Base-by-base conservation (phyloP, 2,797 vertebrate genomes). In the Trichosurus vulpecula region DNA sequence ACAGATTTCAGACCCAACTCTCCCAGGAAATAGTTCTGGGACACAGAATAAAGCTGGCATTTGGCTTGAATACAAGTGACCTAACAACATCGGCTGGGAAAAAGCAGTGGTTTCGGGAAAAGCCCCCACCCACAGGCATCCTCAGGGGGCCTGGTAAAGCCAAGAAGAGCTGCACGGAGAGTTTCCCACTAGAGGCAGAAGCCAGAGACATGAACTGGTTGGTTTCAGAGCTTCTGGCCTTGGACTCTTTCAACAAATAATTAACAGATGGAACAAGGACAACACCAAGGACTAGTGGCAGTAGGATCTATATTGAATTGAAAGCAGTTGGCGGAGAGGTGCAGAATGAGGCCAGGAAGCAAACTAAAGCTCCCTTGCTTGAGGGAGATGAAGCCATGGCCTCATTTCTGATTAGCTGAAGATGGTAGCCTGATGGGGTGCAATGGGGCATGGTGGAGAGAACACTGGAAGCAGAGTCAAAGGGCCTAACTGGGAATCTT, bases 41-140 rank as follows among this genome's bases (percentile, higher is more conserved):
- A 95, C 61, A 94, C n/a, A 87, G 54, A 95, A 96, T 96, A 52
- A 51, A 66, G 87, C 89, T 97, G 95, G 92, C 96, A 97, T 96
- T 96, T 96, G 96, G 51, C 90, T 96, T 91, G 90, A 97, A 96
- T 81, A 35, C 93, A 96, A 95, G 96, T 52, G 19, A 0, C 81
- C 53, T 90, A 57, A 93, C 0, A 47, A 54, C 81, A 47, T 29
- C 35, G 74, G 57, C 55, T 10, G 9, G 93, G 61, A 91, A 95
- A 97, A 97, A 57, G 93, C 35, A 4, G 47, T 93, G 81, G 52
- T 93, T 96, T 95, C 51, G 16, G 8, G 16, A 54, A 89, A 35
- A 55, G 27, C 54, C 52, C 52, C 90, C 53, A 53, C 90, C 90
- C 90, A 53, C 90, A 90, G 29, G 52, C 52, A 52, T 52, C 52